Evolutionary conservation across 2,113 vertebrate genomes (phyloP), one percentile per base, ranked within the genome.

Genomic region (Cheirogaleus medius): DNA sequence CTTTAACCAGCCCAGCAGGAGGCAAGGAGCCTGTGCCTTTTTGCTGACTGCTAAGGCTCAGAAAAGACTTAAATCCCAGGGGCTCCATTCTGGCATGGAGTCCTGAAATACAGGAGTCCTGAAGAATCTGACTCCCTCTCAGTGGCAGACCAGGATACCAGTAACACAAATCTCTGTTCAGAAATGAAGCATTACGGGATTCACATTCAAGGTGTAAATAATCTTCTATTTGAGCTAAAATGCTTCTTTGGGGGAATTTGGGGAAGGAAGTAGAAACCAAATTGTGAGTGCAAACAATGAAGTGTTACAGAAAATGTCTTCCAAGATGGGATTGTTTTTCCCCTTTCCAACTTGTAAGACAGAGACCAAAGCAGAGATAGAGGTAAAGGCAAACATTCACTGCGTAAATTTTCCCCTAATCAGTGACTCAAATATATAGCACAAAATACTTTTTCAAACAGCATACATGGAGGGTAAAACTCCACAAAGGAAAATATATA

Each of bases 11-110:
- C 8, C 54, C 3, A 64, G 64, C 18, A 92, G 56, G 77, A 78
- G 23, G 11, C 44, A 78, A 71, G 25, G 25, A 84, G 25, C 34
- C n/a, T 52, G 13, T 23, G 34, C 17, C 34, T 44, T 56, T 83
- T 52, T 34, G 7, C 68, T 86, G 60, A 49, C 32, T 69, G 20
- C 4, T 47, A 76, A 81, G 39, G 34, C 0, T 71, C 37, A 83
- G 54, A 49, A 44, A 63, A 88, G 39, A 82, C 10, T 21, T 8
- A 52, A 84, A 49, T 1, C 4, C 29, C 27, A 58, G 32, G 32
- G 15, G 1, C 0, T 39, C 3, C 5, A 21, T 69, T 44, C 6
- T 34, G 3, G 9, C 2, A 1, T 58, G 15, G 15, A 1, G 12
- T 9, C 34, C 21, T 58, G 34, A 6, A 64, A 63, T 18, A 5